Evolutionary conservation across 2,888 invertebrate species (phyloP).

Genomic region (Tipula lateralis): DNA sequence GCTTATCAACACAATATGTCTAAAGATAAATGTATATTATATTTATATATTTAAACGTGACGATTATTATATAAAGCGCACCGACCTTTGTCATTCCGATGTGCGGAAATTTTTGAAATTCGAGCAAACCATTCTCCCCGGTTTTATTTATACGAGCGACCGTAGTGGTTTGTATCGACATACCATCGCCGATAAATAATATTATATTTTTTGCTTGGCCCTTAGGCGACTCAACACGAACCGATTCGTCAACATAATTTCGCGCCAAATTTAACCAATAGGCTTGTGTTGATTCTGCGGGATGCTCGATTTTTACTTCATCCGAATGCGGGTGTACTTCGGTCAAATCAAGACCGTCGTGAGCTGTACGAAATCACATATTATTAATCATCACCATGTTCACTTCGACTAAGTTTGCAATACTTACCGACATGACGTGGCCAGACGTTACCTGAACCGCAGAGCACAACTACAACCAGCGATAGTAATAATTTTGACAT

Average conservation of each 20-base stretch:
- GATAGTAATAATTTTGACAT: background rate
- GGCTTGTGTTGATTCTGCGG: background rate
- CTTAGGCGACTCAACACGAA: slow-evolving; percentile 38
- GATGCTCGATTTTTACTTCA: background rate
- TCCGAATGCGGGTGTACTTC: background rate
- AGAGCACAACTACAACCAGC: too few species aligned
- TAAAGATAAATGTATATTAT: slow-evolving; percentile 42
- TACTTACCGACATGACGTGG: background rate
- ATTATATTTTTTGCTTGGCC: slow-evolving; percentile 70
- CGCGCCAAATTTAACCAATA: background rate
- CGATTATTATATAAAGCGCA: background rate
- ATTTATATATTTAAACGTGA: background rate
- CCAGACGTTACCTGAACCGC: background rate
- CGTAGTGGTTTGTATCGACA: slow-evolving; percentile 65
- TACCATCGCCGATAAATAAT: slow-evolving; percentile 69
- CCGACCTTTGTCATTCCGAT: slow-evolving; percentile 46
- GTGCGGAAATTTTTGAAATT: slow-evolving; percentile 60
- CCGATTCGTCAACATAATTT: background rate
- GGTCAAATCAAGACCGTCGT: background rate
- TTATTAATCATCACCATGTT: background rate
- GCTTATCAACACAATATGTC: slow-evolving; percentile 71
- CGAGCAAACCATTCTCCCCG: slow-evolving; percentile 58
- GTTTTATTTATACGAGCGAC: slow-evolving; percentile 62
- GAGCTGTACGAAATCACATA: background rate
- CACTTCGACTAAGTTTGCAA: background rate